Evolutionary conservation across 2,113 vertebrate genomes (phyloP).

Genomic region (Recurvirostra avosetta): DNA sequence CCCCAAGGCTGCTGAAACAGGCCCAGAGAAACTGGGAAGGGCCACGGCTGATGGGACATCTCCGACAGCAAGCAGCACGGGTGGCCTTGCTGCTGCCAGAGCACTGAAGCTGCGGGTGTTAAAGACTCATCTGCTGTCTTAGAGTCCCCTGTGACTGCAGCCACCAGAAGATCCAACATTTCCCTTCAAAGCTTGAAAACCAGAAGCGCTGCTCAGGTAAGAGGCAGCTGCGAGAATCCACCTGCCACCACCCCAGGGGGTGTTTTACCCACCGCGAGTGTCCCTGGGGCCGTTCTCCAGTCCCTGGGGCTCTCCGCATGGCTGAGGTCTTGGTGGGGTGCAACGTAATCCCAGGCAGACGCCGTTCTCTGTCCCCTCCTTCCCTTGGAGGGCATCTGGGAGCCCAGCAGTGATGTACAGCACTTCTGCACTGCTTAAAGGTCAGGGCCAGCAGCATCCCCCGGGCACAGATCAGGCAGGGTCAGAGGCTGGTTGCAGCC

Average conservation of each 20-base stretch:
- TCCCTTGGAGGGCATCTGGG: neutral
- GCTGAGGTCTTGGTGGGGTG: neutral
- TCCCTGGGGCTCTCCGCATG: neutral
- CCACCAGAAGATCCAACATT: neutral
- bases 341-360: neutral
- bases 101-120: neutral
- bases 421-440: neutral
- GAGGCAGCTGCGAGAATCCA: neutral
- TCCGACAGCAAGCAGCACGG: neutral
- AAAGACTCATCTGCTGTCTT: neutral
- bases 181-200: neutral
- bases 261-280: accelerated
- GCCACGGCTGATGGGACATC: neutral
- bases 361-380: neutral
- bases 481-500: neutral
- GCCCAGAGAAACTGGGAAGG: neutral
- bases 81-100: neutral
- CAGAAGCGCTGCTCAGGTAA: neutral
- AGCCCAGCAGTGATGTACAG: accelerated
- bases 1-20: neutral
- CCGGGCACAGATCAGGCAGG: accelerated
- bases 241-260: neutral
- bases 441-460: neutral
- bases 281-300: neutral
- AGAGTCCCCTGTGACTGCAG: neutral